phyloP scores from a whole-genome alignment of 2,888 invertebrate species.

The Sepiola atlantica region DNA sequence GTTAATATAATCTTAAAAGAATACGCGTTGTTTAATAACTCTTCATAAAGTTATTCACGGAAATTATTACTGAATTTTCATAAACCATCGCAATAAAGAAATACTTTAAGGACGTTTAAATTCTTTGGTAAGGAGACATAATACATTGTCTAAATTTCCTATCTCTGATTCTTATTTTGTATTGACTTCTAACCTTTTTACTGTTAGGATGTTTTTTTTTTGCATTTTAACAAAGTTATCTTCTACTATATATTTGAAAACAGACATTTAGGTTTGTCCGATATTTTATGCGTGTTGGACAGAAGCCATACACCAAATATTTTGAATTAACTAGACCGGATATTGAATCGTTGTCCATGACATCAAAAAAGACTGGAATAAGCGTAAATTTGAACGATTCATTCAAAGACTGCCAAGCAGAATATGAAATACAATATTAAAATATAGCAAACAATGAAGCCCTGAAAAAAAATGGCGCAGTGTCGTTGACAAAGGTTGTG shows the following conservation, averaged over 20 bases:
- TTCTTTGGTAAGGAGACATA: neutral
- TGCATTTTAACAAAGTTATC: neutral
- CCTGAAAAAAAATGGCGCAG: neutral
- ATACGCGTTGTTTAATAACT: neutral
- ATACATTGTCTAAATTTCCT: conserved; percentile 32
- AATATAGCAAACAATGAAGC: neutral
- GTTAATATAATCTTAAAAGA: too few species aligned
- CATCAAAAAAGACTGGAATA: neutral
- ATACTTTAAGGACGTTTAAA: neutral
- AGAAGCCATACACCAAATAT: neutral
- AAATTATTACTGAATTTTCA: neutral
- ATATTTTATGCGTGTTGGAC: neutral
- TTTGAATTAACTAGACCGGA: neutral
- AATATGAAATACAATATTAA: neutral
- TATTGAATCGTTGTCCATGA: neutral
- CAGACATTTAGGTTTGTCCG: neutral
- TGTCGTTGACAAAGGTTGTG: too few species aligned
- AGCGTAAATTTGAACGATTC: neutral
- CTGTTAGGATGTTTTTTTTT: neutral
- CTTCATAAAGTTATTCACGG: neutral
- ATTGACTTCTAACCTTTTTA: too few species aligned
- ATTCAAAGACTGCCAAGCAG: neutral
- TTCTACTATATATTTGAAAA: neutral
- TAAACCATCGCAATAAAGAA: neutral
- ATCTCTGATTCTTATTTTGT: neutral